Base-by-base conservation (phyloP, 2,888 invertebrate species). In the Strigamia crassipes region DNA sequence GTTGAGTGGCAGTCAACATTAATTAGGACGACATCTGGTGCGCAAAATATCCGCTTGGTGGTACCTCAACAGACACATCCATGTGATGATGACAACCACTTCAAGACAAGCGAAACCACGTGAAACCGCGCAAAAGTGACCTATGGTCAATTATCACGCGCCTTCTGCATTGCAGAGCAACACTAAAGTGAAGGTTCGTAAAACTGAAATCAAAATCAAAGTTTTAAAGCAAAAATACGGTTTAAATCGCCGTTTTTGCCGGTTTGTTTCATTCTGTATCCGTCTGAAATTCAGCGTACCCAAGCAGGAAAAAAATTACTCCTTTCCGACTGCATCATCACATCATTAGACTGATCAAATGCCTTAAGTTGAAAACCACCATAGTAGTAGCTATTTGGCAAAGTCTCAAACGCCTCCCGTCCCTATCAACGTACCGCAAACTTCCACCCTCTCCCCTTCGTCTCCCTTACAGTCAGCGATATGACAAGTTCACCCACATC, bases 1-100 rank as follows among this genome's bases (percentile, higher is more conserved):
- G 31, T 77, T 77, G 78, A 77, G 78, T 77, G 78, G 78, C 78
- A 77, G 34, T 77, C n/a, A 27, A 38, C 78, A 77, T 77, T 77
- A 77, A 77, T 77, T 77, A 77, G 31, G 38, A 27, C 38, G 78
- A 77, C 78, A 77, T 31, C 34, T 77, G 31, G 27, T 77, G 31
- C 78, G 31, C 78, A 31, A 77, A 77, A 31, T 38, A 38, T 77
- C 78, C 78, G 38, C 78, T 77, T n/a, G n/a, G 79, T 79, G 38
- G 18, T 77, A 15, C 21, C 56, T 56, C 56, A 56, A 56, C 56
- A 56, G 78, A 38, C 78, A 38, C 38, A 38, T 38, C 78, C 78
- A 77, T 38, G 78, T 9, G 78, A 77, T 77, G 78, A 38, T 38
- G 34, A 38, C 78, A 23, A 38, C 78, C 78, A 77, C 38, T 77